phyloP scores from a whole-genome alignment of 2,113 vertebrate genomes.

The Chaetops frenatus region DNA sequence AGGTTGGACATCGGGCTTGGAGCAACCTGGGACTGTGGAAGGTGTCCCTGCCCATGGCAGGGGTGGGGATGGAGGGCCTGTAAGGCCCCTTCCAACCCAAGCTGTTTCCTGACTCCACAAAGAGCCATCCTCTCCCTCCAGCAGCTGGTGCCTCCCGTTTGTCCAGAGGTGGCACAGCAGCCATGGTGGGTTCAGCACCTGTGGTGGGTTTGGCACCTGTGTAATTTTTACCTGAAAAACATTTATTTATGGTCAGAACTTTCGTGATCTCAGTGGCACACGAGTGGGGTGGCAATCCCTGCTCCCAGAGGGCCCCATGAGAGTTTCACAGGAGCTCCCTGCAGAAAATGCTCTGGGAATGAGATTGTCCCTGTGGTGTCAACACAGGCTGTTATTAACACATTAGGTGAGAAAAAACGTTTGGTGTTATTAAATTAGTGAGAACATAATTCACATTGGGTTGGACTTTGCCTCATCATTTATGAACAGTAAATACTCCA shows the following conservation, averaged over 20 bases:
- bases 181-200: rapidly evolving
- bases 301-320: background rate
- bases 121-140: background rate
- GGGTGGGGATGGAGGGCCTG: background rate
- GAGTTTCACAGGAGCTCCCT: background rate
- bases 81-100: background rate
- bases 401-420: slow-evolving; percentile 42
- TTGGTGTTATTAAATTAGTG: slow-evolving; percentile 50
- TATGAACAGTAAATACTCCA: slow-evolving; percentile 40
- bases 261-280: no score
- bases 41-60: background rate
- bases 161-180: background rate
- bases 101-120: background rate
- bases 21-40: background rate
- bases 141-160: background rate
- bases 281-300: background rate
- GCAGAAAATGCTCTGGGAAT: background rate
- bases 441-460: slow-evolving; percentile 44
- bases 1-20: background rate
- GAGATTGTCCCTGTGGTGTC: slow-evolving; percentile 23
- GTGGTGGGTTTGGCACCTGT: no score
- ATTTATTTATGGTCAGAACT: background rate
- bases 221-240: background rate
- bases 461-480: slow-evolving; percentile 26
- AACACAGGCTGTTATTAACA: slow-evolving; percentile 55